Percentiles rank a stretch among this genome's conserved stretches.
These are phyloP conservation scores for Nestor notabilis DNA, from an alignment of 2,113 vertebrate genomes.

Conservation along the genomic window DNA sequence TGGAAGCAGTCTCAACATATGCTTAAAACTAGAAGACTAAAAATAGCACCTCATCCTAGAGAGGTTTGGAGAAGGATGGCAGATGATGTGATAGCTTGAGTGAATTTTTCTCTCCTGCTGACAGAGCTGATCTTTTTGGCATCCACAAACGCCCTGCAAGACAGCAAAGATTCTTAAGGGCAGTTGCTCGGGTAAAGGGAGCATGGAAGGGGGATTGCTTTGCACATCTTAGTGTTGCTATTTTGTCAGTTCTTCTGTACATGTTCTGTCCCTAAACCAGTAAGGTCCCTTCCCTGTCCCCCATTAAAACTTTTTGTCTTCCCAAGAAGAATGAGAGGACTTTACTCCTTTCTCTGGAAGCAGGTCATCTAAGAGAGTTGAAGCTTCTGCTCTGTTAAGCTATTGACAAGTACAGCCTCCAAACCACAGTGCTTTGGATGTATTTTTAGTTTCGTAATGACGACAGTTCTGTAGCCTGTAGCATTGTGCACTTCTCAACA, in stretches of 20 bases:
- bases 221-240: neutral
- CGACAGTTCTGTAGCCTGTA: neutral
- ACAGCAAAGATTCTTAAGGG: neutral
- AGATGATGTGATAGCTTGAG: neutral
- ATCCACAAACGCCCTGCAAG: neutral
- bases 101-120: neutral
- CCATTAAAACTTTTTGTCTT: neutral
- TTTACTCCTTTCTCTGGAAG: neutral
- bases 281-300: neutral
- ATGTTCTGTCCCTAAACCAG: neutral
- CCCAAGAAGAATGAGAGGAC: neutral
- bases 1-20: neutral
- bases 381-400: neutral
- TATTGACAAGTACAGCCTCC: neutral
- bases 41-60: conserved; percentile 8
- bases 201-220: neutral
- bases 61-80: neutral
- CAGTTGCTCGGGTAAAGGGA: neutral
- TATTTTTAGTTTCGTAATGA: neutral
- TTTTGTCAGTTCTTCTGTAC: neutral
- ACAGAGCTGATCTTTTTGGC: neutral
- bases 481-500: neutral
- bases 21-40: neutral
- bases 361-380: neutral
- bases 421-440: neutral